These are phyloP conservation scores for Anolis apletophallus DNA, from an alignment of 2,797 vertebrate genomes.

Conservation along the genomic window DNA sequence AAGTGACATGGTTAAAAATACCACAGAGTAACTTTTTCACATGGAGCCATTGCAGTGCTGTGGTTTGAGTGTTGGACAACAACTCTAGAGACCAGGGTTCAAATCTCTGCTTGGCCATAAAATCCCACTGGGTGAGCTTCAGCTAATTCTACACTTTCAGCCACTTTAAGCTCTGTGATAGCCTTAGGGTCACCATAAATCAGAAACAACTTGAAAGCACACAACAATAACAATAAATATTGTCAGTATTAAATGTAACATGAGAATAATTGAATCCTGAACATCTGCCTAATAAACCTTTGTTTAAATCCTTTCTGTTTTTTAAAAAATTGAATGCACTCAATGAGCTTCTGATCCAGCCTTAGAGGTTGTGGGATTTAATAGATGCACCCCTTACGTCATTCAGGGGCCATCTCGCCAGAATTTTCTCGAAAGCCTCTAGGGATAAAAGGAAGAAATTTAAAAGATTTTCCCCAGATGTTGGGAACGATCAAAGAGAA, in stretches of 20 bases:
- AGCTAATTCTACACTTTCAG: too few relatives aligned
- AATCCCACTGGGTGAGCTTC: too few relatives aligned
- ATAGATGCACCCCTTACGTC: background rate
- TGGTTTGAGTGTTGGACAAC: too few relatives aligned
- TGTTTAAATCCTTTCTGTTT: background rate
- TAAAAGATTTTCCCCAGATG: conserved; percentile 20
- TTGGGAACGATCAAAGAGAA: conserved; percentile 46
- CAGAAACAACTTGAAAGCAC: too few relatives aligned
- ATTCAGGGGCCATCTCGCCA: background rate
- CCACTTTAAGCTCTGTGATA: too few relatives aligned
- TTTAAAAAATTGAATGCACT: background rate
- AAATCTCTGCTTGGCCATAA: too few relatives aligned
- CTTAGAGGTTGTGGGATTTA: background rate
- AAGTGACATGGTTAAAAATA: background rate
- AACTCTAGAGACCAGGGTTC: too few relatives aligned
- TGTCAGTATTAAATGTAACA: background rate
- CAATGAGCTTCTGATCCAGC: background rate
- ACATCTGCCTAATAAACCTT: background rate
- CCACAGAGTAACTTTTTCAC: too few relatives aligned
- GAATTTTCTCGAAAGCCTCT: conserved; percentile 18
- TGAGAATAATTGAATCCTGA: background rate
- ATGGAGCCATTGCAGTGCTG: too few relatives aligned
- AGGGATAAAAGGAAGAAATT: conserved; percentile 25
- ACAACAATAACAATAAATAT: too few relatives aligned
- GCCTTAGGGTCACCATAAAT: too few relatives aligned